phyloP scores from a whole-genome alignment of 2,888 invertebrate genomes.

The Drosophila leonis region DNA sequence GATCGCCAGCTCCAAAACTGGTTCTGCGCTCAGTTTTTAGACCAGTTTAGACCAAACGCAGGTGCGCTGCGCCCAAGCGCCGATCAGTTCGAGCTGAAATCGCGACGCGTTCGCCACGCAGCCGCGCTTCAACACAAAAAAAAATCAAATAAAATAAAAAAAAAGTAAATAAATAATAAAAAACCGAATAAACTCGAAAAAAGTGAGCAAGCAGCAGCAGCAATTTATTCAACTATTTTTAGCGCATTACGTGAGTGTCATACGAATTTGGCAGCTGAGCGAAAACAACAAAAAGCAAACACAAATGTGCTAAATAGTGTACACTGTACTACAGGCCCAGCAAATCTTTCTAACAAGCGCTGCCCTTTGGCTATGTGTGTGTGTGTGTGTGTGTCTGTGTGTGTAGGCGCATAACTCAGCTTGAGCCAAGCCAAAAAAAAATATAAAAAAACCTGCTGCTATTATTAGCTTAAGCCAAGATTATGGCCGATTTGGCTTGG shows the following conservation, averaged over 20 bases:
- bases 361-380: constrained; percentile 45
- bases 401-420: constrained; percentile 69
- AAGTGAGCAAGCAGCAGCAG: constrained; percentile 20
- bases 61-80: constrained; percentile 55
- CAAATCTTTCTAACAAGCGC: constrained; percentile 48
- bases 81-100: constrained; percentile 68
- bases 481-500: constrained; percentile 70
- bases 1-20: constrained; percentile 31
- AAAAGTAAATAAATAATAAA: constrained; percentile 15
- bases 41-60: constrained; percentile 59
- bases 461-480: constrained; percentile 79
- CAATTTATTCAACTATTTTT: constrained; percentile 73
- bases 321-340: constrained; percentile 37
- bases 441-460: constrained; percentile 70
- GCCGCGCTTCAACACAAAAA: constrained; percentile 19
- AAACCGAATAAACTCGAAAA: constrained; percentile 34
- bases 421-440: constrained; percentile 57
- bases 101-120: constrained; percentile 49
- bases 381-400: constrained; percentile 41
- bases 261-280: constrained; percentile 54
- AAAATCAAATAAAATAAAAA: constrained; percentile 4
- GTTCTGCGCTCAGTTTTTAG: constrained; percentile 29
- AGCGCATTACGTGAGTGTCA: constrained; percentile 78
- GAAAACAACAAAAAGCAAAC: constrained; percentile 28
- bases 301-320: constrained; percentile 44